These are phyloP conservation scores for Bergia sp. DNA, from an alignment of 92 coral and sea anemone genomes.

Conservation along the genomic window DNA sequence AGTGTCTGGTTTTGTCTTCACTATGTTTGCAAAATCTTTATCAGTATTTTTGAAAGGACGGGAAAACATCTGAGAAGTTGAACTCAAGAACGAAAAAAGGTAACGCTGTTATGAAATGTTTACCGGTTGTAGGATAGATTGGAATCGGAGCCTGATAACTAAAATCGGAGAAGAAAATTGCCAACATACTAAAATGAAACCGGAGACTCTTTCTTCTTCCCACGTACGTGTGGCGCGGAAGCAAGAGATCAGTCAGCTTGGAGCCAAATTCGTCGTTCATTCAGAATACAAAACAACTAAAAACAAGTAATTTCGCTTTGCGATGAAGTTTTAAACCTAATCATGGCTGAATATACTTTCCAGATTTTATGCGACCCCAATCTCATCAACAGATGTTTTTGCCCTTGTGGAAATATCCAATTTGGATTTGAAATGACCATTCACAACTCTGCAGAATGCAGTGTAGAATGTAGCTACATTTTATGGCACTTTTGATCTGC, in stretches of 20 bases:
- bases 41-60: slow-evolving; percentile 42
- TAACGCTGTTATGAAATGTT: slow-evolving; percentile 15
- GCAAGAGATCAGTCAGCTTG: slow-evolving; percentile 3
- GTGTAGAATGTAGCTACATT: not conserved
- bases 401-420: slow-evolving; percentile 19
- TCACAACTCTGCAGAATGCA: not conserved
- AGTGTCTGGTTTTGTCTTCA: slow-evolving; percentile 64
- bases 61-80: slow-evolving; percentile 12
- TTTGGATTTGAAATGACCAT: slow-evolving; percentile 37
- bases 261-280: not conserved
- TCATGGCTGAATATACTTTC: not conserved
- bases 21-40: slow-evolving; percentile 31
- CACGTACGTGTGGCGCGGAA: slow-evolving; percentile 30
- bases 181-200: slow-evolving; percentile 31
- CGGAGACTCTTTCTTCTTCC: slow-evolving; percentile 15
- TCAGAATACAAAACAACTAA: not conserved
- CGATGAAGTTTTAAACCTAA: slow-evolving; percentile 8
- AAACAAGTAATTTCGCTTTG: not conserved
- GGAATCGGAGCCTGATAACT: slow-evolving; percentile 21
- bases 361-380: not conserved
- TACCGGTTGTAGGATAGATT: slow-evolving; percentile 36
- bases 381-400: slow-evolving; percentile 49
- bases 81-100: slow-evolving; percentile 18
- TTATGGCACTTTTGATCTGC: not conserved
- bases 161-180: slow-evolving; percentile 30